Evolutionary conservation across 2,113 vertebrate species (phyloP).

Genomic region (Hippocampus mohnikei): DNA sequence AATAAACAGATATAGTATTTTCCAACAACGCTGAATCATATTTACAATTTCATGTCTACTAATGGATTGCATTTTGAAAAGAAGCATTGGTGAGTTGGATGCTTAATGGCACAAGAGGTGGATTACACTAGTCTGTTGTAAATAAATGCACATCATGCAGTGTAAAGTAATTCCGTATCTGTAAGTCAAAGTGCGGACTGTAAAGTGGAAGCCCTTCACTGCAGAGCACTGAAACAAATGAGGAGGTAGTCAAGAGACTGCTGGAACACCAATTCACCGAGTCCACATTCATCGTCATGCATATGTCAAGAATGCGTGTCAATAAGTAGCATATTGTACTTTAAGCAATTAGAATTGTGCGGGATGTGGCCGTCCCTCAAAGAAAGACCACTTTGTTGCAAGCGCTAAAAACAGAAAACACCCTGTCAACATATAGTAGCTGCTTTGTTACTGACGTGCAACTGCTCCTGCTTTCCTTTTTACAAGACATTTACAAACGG

Average conservation of each 20-base stretch:
- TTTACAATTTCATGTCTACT: no score
- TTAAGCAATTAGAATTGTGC: background rate
- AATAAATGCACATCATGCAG: constrained; percentile 58
- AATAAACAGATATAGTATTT: no score
- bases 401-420: background rate
- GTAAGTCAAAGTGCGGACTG: constrained; percentile 62
- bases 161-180: constrained; percentile 40
- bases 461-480: no score
- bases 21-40: no score
- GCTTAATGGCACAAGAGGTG: background rate
- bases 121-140: constrained; percentile 20
- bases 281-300: constrained; percentile 34
- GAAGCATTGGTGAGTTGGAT: background rate
- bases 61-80: no score
- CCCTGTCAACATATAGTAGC: background rate
- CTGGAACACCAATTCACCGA: constrained; percentile 44
- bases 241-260: constrained; percentile 48
- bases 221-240: constrained; percentile 60
- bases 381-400: background rate
- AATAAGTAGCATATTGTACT: background rate
- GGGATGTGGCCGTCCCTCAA: background rate
- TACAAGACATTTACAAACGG: background rate
- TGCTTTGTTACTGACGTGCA: background rate
- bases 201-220: constrained; percentile 73
- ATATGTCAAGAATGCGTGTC: background rate